Evolutionary conservation across 2,797 vertebrate genomes (phyloP), one percentile per base, ranked within the genome.

Genomic region (Lycodopsis pacificus): DNA sequence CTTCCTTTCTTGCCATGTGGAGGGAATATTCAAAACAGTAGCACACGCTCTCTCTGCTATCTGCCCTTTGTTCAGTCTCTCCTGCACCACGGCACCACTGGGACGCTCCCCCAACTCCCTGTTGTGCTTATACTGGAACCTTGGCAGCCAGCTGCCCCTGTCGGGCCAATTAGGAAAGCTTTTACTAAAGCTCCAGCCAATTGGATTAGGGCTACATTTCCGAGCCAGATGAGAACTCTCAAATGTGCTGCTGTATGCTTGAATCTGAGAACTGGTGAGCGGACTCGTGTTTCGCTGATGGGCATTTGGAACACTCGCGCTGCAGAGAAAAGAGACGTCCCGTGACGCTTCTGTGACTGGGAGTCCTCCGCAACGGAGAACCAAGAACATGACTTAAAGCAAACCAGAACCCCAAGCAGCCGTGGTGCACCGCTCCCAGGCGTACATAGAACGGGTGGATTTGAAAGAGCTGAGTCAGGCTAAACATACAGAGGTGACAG

Each of bases 181-280:
- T 93, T 93, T 93, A 92, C 92, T 93, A 89, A 90, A 82, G 81
- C 82, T 77, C 36, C 79, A 82, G 86, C 92, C 93, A 92, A 93
- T 91, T 92, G 89, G 82, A 93, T 93, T 89, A 91, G 65, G 67
- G 82, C 86, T 90, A 81, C 85, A 83, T 88, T 91, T 89, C 86
- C 83, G 76, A 75, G 79, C 85, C 88, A 88, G 81, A 89, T 78
- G 83, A 89, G 83, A 34, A 88, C 80, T 84, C 73, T 66, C 32
- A 87, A 93, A 92, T 91, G 90, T 92, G 92, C 91, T 91, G 89
- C 79, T 89, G 86, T 88, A 77, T 88, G 90, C 88, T 88, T 87
- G 89, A 93, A 92, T 88, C 70, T 82, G 87, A 91, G 89, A 88
- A 72, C 48, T 75, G 78, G 89, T 79, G 76, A 79, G 77, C 81